Conservation (phyloP, 2,888 invertebrate genomes). For the Limenitis camilla region DNA sequence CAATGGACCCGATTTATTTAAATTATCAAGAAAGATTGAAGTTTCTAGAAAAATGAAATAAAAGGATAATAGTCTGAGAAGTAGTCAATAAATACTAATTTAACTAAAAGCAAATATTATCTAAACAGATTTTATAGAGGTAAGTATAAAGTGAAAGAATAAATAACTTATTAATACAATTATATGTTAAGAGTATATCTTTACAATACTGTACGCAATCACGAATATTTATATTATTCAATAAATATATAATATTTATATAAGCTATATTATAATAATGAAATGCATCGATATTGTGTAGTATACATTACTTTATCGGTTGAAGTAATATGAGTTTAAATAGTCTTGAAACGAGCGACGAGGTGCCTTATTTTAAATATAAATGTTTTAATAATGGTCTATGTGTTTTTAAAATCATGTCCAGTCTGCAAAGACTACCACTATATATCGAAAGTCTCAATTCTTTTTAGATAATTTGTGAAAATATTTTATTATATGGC, state of each 20-base stretch:
- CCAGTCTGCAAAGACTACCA: too few species aligned
- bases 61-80: background rate
- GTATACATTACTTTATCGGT: background rate
- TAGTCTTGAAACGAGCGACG: too few species aligned
- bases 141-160: slow-evolving; percentile 24
- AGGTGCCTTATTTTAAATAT: too few species aligned
- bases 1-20: slow-evolving; percentile 59
- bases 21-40: slow-evolving; percentile 9
- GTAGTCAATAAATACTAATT: background rate
- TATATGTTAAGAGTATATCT: slow-evolving; percentile 18
- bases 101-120: slow-evolving; percentile 6
- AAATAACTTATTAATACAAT: slow-evolving; percentile 2
- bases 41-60: background rate
- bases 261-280: slow-evolving; percentile 6
- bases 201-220: slow-evolving; percentile 29
- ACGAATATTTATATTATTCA: slow-evolving; percentile 30
- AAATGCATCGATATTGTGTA: slow-evolving; percentile 2
- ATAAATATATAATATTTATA: slow-evolving; percentile 24
- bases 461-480: too few species aligned
- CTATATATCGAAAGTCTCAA: too few species aligned
- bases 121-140: slow-evolving; percentile 9
- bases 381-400: too few species aligned
- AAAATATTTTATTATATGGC: too few species aligned
- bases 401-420: too few species aligned
- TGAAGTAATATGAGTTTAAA: too few species aligned